Evolutionary conservation across 2,888 invertebrate species (phyloP).

Genomic region (Merodon equestris): DNA sequence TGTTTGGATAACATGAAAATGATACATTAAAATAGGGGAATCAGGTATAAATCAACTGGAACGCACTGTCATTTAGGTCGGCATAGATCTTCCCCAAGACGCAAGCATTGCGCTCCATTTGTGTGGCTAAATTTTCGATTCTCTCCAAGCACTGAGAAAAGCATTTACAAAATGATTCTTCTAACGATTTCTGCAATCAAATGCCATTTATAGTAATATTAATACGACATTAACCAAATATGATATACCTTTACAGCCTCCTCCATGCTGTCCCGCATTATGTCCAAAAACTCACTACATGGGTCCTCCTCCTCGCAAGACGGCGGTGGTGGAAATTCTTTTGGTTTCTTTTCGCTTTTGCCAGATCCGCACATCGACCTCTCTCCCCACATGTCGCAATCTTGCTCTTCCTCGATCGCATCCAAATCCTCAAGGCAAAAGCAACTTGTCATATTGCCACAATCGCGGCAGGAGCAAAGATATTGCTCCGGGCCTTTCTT

Average conservation of each 20-base stretch:
- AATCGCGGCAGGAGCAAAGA: no score
- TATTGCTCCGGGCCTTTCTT: no score
- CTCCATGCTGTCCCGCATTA: slow-evolving; percentile 74
- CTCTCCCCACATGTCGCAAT: slow-evolving; percentile 10
- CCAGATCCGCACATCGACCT: slow-evolving; percentile 2
- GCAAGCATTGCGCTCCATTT: slow-evolving; percentile 61
- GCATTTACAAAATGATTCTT: slow-evolving; percentile 52
- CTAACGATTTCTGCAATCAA: slow-evolving; percentile 69
- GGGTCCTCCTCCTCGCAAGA: slow-evolving; percentile 68
- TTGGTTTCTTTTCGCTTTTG: slow-evolving; percentile 1
- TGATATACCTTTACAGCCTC: slow-evolving; percentile 74
- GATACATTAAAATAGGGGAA: not conserved
- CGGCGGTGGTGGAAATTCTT: not conserved
- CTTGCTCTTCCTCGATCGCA: slow-evolving; percentile 64
- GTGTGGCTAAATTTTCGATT: slow-evolving; percentile 53
- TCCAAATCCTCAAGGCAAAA: slow-evolving; percentile 52
- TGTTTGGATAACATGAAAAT: slow-evolving; percentile 17
- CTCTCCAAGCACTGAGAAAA: slow-evolving; percentile 48
- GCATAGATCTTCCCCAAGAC: slow-evolving; percentile 58
- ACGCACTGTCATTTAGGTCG: slow-evolving; percentile 70
- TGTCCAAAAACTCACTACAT: slow-evolving; percentile 74
- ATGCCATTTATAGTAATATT: no score
- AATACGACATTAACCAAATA: no score
- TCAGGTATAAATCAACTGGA: not conserved
- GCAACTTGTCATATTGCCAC: not conserved